Evolutionary conservation across 1,140 invertebrate genomes (phyloP).

Genomic region (Saccostrea echinata): DNA sequence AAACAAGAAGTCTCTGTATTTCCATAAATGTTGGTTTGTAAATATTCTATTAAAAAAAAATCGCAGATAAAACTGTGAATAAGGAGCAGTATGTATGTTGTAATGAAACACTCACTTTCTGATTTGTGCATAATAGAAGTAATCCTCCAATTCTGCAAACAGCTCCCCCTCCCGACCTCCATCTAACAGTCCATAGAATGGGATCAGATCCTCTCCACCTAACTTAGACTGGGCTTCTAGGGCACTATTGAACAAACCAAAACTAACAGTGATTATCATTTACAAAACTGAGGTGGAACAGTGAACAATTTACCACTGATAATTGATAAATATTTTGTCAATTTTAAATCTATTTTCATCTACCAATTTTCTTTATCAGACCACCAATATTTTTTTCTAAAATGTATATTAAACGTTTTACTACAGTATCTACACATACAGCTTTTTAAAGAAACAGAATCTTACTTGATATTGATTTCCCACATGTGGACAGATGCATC

Average conservation of each 20-base stretch:
- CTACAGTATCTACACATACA: neutral
- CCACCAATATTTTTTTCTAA: neutral
- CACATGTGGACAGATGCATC: constrained; percentile 84
- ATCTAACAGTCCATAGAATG: constrained; percentile 80
- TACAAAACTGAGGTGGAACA: neutral
- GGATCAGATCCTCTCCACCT: constrained; percentile 79
- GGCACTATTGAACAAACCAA: constrained; percentile 65
- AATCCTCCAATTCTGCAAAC: constrained; percentile 86
- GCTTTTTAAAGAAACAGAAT: neutral
- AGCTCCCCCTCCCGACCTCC: constrained; percentile 83
- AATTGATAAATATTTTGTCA: too few relatives aligned
- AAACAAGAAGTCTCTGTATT: too few relatives aligned
- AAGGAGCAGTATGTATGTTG: neutral
- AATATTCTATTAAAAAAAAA: too few relatives aligned
- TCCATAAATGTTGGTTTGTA: too few relatives aligned
- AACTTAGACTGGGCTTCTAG: constrained; percentile 79
- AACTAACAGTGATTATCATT: neutral
- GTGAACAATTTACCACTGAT: too few relatives aligned
- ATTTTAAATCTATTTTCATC: neutral
- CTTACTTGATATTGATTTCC: constrained; percentile 83
- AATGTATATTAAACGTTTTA: neutral
- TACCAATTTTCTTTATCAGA: neutral
- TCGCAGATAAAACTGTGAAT: neutral
- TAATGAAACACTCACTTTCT: constrained; percentile 71
- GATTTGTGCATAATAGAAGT: constrained; percentile 88